phyloP scores from a whole-genome alignment of 2,113 vertebrate species.

The Sprattus sprattus region DNA sequence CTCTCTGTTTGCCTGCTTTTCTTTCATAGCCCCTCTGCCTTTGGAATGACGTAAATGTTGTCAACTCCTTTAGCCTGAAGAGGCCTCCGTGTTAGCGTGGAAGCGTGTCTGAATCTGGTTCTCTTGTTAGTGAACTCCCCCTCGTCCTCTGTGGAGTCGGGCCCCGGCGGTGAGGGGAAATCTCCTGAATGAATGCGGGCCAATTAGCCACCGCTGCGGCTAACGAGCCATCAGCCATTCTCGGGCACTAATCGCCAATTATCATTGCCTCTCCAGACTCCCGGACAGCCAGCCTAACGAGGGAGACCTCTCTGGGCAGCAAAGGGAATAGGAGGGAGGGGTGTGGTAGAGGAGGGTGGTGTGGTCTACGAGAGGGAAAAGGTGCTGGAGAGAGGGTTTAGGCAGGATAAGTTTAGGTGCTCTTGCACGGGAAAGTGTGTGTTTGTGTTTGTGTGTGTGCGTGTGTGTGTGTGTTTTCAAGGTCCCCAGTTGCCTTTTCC shows the following conservation, averaged over 20 bases:
- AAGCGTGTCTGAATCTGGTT: neutral
- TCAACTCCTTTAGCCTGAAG: neutral
- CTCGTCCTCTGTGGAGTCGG: neutral
- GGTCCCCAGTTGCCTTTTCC: too few species aligned
- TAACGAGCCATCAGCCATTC: conserved; percentile 32
- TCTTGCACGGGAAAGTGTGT: neutral
- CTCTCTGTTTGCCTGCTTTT: neutral
- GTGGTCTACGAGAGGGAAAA: too few species aligned
- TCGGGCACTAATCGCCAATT: conserved; percentile 36
- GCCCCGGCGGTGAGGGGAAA: conserved; percentile 16
- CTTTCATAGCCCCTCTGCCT: neutral
- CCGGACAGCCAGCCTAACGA: neutral
- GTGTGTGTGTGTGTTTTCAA: neutral
- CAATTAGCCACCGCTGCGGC: conserved; percentile 30
- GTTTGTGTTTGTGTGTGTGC: neutral
- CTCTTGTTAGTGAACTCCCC: conserved; percentile 17
- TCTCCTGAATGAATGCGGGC: conserved; percentile 29
- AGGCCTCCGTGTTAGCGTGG: neutral
- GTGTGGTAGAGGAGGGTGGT: neutral
- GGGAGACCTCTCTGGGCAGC: neutral
- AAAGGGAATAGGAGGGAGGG: neutral
- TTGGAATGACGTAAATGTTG: neutral
- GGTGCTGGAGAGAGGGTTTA: neutral
- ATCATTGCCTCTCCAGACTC: conserved; percentile 28
- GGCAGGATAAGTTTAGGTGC: too few species aligned